Evolutionary conservation across 2,113 vertebrate species (phyloP), one percentile per base, ranked within the genome.

Genomic region (Menura novaehollandiae): DNA sequence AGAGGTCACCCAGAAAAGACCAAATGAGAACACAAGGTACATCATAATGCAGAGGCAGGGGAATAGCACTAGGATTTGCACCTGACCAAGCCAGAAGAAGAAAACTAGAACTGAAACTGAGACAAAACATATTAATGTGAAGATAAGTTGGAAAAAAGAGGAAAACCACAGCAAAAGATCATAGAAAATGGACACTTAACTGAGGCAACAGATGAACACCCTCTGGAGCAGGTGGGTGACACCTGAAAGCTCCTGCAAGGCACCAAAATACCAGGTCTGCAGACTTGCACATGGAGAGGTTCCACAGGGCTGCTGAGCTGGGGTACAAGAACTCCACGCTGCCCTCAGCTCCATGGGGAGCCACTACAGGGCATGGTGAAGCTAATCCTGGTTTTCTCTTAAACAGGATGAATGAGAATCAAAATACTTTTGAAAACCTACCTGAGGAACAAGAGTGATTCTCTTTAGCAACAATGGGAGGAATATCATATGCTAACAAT

Each of bases 251-350:
- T 78, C 24, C 78, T 73, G 44, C 46, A 39, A 20, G 55, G 37
- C 51, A 35, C 21, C n/a, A 67, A 35, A 24, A 1, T 20, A 23
- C 17, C 43, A 12, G 11, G 6, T 14, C 43, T 75, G n/a, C 43
- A 53, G 37, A 15, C 4, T 5, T 6, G 9, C 10, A 17, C 28
- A 3, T 2, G 6, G 43, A 44, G 14, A 23, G 22, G 13, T 27
- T 17, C 7, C 37, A 59, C 75, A 82, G 27, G 67, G n/a, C 30
- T 41, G 55, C 13, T 24, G 16, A 39, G 10, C 11, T 63, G 64
- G 33, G 24, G 5, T 52, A 5, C 32, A 4, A 15, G 27, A 53
- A 3, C 23, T 62, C 47, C 17, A 32, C 0, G 0, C 21, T 55
- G 51, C 37, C 21, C 47, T 85, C 32, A 51, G 0, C 21, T 24